phyloP scores from a whole-genome alignment of 2,797 vertebrate genomes.

The Argentina silus region DNA sequence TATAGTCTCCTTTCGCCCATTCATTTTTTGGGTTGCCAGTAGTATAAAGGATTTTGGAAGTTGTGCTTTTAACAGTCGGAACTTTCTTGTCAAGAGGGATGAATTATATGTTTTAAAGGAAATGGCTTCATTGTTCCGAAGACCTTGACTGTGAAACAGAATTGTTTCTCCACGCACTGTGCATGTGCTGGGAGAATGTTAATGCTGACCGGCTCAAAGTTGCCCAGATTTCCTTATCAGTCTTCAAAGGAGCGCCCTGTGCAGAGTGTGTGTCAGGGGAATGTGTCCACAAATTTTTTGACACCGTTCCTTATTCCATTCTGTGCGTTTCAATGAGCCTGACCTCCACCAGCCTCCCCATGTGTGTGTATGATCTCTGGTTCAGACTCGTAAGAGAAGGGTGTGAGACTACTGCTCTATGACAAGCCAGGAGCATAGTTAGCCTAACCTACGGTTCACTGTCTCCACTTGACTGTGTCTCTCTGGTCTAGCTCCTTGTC shows the following conservation, averaged over 20 bases:
- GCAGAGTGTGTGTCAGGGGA: background rate
- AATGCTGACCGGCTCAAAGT: slow-evolving; percentile 10
- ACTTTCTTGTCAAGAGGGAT: background rate
- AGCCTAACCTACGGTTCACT: too few relatives aligned
- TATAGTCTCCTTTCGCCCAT: too few relatives aligned
- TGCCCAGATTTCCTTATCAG: slow-evolving; percentile 15
- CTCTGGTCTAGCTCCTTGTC: too few relatives aligned
- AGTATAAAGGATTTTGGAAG: background rate
- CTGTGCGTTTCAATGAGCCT: background rate
- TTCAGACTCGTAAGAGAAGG: too few relatives aligned
- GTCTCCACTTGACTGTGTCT: too few relatives aligned
- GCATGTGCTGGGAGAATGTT: background rate
- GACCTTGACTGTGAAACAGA: slow-evolving; percentile 34
- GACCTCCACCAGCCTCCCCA: too few relatives aligned
- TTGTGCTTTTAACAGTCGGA: background rate
- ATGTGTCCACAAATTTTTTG: background rate
- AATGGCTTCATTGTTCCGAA: slow-evolving; percentile 18
- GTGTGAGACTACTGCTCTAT: too few relatives aligned
- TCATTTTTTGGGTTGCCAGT: background rate
- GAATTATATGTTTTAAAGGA: background rate
- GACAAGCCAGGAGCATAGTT: too few relatives aligned
- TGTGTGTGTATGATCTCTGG: too few relatives aligned
- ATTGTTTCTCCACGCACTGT: background rate
- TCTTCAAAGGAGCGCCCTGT: background rate
- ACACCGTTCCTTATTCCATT: too few relatives aligned